Evolutionary conservation across 1,140 invertebrate species (phyloP).

Genomic region (Drosophila subpulchrella): DNA sequence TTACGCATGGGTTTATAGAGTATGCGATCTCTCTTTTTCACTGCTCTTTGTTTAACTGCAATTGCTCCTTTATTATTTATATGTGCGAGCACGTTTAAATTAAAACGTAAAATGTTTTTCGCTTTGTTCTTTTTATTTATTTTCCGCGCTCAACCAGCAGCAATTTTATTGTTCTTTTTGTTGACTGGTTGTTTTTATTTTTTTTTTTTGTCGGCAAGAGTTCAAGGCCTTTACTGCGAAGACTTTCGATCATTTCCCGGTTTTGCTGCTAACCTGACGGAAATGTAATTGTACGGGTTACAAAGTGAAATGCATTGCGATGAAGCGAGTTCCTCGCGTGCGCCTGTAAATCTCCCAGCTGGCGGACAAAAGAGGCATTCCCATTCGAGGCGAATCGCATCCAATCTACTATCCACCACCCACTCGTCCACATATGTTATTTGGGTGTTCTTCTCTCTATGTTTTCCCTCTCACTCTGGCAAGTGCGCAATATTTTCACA

Average conservation of each 20-base stretch:
- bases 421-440: conserved; percentile 28
- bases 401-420: conserved; percentile 32
- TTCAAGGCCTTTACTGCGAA: conserved; percentile 69
- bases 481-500: conserved; percentile 83
- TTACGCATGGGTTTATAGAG: conserved; percentile 9
- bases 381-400: conserved; percentile 22
- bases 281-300: conserved; percentile 38
- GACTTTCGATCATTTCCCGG: conserved; percentile 68
- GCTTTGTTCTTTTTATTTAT: conserved; percentile 51
- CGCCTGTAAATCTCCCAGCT: conserved; percentile 11
- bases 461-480: conserved; percentile 39
- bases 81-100: conserved; percentile 44
- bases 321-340: conserved; percentile 39
- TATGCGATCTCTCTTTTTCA: conserved; percentile 2
- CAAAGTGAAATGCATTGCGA: conserved; percentile 59
- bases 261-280: conserved; percentile 64
- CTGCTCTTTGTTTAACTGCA: conserved; percentile 45
- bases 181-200: conserved; percentile 5
- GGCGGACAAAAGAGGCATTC: conserved; percentile 52
- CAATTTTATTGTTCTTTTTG: conserved; percentile 49
- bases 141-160: conserved; percentile 33
- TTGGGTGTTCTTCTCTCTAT: conserved; percentile 11
- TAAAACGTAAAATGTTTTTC: conserved; percentile 59
- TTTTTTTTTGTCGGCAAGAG: conserved; percentile 40
- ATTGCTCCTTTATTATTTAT: conserved; percentile 48